Percentiles rank a stretch among this genome's conserved stretches.
These are phyloP conservation scores for Gastrophysa polygoni DNA, from an alignment of 2,888 invertebrate species.

Conservation along the genomic window DNA sequence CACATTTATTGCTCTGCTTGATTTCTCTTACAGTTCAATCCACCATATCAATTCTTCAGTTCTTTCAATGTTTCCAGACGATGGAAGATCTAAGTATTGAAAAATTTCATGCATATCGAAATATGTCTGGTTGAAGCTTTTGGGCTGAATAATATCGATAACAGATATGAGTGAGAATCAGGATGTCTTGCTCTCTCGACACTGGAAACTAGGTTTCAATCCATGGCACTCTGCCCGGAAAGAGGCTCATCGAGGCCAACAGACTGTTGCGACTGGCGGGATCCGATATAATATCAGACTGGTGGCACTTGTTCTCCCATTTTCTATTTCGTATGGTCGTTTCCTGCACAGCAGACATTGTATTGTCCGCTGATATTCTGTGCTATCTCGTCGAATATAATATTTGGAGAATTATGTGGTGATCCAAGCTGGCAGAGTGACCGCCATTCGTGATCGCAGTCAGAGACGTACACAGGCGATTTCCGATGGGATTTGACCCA, in stretches of 20 bases:
- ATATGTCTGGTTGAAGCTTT: no score
- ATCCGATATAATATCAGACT: slow-evolving; percentile 42
- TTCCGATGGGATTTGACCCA: not conserved
- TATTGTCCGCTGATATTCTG: slow-evolving; percentile 51
- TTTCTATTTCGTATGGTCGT: slow-evolving; percentile 49
- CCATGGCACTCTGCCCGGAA: slow-evolving; percentile 17
- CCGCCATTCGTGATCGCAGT: not conserved
- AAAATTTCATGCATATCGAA: no score
- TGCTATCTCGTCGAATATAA: slow-evolving; percentile 40
- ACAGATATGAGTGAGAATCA: no score
- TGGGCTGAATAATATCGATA: no score
- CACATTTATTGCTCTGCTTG: no score
- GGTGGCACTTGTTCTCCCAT: slow-evolving; percentile 46
- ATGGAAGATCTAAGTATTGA: no score
- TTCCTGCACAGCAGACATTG: slow-evolving; percentile 48
- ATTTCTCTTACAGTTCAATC: no score
- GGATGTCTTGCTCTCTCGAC: no score
- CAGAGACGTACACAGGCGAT: not conserved
- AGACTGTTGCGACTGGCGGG: slow-evolving; percentile 27
- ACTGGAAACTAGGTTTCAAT: not conserved
- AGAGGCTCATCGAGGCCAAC: slow-evolving; percentile 19
- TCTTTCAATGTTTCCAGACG: no score
- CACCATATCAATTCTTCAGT: no score
- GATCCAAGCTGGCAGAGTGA: not conserved
- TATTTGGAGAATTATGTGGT: slow-evolving; percentile 41